Conservation (phyloP, 2,113 vertebrate genomes). For the Anser brachyrhynchus region DNA sequence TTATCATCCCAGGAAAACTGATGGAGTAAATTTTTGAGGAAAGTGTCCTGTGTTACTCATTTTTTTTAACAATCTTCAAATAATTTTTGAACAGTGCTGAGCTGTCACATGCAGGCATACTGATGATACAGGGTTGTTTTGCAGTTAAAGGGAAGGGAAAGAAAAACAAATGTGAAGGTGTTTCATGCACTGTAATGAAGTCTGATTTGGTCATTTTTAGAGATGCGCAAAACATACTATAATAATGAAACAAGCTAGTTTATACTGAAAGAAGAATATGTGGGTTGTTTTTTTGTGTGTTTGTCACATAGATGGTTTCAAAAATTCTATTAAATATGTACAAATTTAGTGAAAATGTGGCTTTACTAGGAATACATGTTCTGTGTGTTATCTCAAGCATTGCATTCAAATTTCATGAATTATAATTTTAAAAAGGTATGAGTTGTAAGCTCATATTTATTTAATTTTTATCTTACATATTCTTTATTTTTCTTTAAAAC, state of each 20-base stretch:
- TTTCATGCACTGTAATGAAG: neutral
- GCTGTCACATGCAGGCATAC: neutral
- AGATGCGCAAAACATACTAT: neutral
- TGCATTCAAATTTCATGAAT: neutral
- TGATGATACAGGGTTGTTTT: neutral
- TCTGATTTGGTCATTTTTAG: neutral
- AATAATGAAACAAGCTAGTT: neutral
- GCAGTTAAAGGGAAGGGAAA: neutral
- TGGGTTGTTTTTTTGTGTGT: neutral
- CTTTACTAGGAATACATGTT: neutral
- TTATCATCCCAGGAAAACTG: neutral
- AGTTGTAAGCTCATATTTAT: neutral
- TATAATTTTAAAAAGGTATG: neutral
- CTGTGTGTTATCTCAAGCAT: neutral
- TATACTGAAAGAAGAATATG: neutral
- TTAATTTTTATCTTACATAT: neutral
- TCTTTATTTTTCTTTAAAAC: neutral
- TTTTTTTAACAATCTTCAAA: neutral
- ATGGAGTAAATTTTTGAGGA: neutral
- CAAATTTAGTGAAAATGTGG: neutral
- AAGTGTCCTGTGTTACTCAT: neutral
- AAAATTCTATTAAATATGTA: neutral
- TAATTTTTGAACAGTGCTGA: neutral
- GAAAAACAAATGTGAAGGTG: neutral
- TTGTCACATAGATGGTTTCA: neutral